Conservation (phyloP, 2,888 invertebrate species). For the Tenthredo livida region DNA sequence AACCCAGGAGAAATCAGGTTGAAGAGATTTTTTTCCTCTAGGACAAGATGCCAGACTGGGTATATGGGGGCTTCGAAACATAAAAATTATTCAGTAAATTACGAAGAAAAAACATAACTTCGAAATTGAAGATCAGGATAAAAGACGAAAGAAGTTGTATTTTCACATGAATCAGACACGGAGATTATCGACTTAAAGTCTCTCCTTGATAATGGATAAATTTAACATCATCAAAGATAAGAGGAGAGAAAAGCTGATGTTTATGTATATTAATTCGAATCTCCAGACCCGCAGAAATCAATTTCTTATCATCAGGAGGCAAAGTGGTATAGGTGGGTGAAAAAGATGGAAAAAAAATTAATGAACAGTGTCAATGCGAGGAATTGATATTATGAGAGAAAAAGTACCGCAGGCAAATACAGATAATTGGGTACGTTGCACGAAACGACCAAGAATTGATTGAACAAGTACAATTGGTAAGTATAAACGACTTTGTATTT, state of each 20-base stretch:
- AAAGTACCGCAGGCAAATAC: constrained; percentile 20
- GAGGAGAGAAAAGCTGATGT: not conserved
- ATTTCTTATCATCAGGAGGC: not conserved
- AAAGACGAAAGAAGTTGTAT: not conserved
- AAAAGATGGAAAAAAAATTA: not conserved
- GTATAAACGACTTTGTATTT: not conserved
- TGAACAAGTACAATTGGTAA: not conserved
- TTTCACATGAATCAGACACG: no score
- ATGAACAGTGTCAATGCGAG: not conserved
- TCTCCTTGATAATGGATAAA: not conserved
- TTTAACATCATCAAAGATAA: not conserved
- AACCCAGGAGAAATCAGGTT: not conserved
- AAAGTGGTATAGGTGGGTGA: not conserved
- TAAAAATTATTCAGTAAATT: not conserved
- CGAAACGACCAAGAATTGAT: not conserved
- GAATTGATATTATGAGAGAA: not conserved
- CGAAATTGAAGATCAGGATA: not conserved
- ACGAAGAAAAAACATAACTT: not conserved
- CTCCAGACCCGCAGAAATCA: not conserved
- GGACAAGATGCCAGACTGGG: not conserved
- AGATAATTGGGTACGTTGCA: not conserved
- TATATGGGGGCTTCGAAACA: not conserved
- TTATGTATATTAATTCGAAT: not conserved
- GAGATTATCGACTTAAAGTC: not conserved
- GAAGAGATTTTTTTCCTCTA: not conserved